Conservation (phyloP, 1,140 invertebrate species). For the Pseudomyrmex flavicornis region DNA sequence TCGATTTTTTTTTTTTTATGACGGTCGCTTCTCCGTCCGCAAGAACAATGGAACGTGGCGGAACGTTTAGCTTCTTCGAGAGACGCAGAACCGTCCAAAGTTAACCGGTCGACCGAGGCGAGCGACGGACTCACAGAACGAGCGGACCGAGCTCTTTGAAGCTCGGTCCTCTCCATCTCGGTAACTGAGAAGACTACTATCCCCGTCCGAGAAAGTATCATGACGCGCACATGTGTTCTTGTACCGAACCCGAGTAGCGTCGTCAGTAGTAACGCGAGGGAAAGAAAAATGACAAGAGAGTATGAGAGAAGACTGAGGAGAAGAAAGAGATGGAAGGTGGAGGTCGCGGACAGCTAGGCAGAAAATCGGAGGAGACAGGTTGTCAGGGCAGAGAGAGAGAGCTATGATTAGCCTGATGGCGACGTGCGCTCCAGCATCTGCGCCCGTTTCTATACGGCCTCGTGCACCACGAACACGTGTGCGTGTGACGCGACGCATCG, state of each 20-base stretch:
- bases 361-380: conserved; percentile 85
- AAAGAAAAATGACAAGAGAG: conserved; percentile 13
- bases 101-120: conserved; percentile 20
- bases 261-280: conserved; percentile 13
- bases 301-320: conserved; percentile 5
- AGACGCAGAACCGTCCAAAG: conserved; percentile 9
- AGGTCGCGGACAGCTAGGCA: conserved; percentile 79
- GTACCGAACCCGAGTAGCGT: conserved; percentile 43
- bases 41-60: conserved; percentile 27
- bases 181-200: conserved; percentile 54
- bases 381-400: conserved; percentile 79
- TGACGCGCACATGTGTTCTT: conserved; percentile 64
- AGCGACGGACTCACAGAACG: conserved; percentile 18
- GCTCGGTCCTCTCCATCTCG: conserved; percentile 40
- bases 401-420: conserved; percentile 83
- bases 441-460: conserved; percentile 73
- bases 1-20: background rate
- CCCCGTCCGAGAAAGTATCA: conserved; percentile 69
- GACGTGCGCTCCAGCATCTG: conserved; percentile 74
- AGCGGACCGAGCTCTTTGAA: conserved; percentile 54
- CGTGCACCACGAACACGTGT: conserved; percentile 81
- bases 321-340: conserved; percentile 56
- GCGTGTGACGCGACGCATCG: conserved; percentile 49
- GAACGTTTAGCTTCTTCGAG: conserved; percentile 33
- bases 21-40: background rate